Evolutionary conservation across 2,888 invertebrate genomes (phyloP).

Genomic region (Xanthorhoe spadicearia): DNA sequence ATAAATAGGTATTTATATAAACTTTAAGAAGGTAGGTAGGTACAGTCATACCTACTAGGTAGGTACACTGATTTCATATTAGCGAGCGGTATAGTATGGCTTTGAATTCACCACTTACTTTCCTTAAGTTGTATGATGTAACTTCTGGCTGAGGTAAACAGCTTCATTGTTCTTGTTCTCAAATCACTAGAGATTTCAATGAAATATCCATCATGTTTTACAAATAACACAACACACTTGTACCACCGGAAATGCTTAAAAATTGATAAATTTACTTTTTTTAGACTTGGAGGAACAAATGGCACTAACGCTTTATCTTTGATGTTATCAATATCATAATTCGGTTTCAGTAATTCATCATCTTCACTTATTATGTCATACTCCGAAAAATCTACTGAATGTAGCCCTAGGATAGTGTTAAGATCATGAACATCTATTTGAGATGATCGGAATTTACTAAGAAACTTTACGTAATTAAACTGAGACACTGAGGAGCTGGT

Average conservation of each 20-base stretch:
- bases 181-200: conserved; percentile 62
- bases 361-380: conserved; percentile 40
- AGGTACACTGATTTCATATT: no score
- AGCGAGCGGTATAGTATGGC: no score
- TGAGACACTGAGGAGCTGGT: conserved; percentile 70
- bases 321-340: conserved; percentile 36
- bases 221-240: conserved; percentile 45
- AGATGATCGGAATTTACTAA: conserved; percentile 66
- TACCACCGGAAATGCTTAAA: conserved; percentile 56
- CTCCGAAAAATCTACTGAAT: conserved; percentile 62
- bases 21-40: no score
- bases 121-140: conserved; percentile 23
- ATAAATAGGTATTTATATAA: no score
- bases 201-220: conserved; percentile 50
- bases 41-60: no score
- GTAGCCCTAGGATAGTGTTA: conserved; percentile 70
- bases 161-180: conserved; percentile 45
- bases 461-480: conserved; percentile 73
- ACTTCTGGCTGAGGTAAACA: conserved; percentile 15
- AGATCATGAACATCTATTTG: conserved; percentile 71
- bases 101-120: background rate
- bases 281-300: conserved; percentile 46
- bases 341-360: conserved; percentile 19
- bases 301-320: conserved; percentile 45
- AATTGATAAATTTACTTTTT: conserved; percentile 52